These are phyloP conservation scores for Allochrocebus solatus DNA, from an alignment of 2,797 vertebrate species.

Conservation along the genomic window DNA sequence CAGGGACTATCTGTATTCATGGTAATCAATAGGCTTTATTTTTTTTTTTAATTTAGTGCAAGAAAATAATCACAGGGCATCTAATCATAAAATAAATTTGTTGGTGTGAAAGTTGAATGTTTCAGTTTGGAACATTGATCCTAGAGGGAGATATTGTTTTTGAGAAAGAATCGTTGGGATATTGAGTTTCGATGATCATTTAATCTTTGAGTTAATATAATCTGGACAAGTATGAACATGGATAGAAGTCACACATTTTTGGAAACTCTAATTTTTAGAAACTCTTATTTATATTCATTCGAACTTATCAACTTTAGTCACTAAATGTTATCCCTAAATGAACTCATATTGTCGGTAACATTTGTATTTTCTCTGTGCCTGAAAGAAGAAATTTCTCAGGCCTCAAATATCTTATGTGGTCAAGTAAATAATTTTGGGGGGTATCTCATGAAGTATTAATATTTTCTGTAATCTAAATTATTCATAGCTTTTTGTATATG, in stretches of 20 bases:
- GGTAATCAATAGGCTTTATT: neutral
- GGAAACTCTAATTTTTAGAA: neutral
- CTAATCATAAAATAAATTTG: neutral
- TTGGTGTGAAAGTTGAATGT: neutral
- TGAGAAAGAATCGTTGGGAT: neutral
- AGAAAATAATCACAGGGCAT: neutral
- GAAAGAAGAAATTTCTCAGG: neutral
- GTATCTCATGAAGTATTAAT: constrained; percentile 54
- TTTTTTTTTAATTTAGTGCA: neutral
- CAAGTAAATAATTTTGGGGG: neutral
- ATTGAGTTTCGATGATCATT: constrained; percentile 18
- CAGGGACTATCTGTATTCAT: neutral
- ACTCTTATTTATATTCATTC: neutral
- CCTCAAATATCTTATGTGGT: neutral
- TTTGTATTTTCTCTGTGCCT: neutral
- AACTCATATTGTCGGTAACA: neutral
- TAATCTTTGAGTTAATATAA: constrained; percentile 38
- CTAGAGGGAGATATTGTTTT: neutral
- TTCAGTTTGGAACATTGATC: neutral
- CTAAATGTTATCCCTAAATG: neutral
- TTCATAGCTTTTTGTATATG: constrained; percentile 4
- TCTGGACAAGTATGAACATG: neutral
- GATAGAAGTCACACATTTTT: constrained; percentile 19
- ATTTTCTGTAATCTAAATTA: constrained; percentile 42
- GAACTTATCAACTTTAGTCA: neutral